Base-by-base conservation (phyloP, 2,888 invertebrate genomes). In the Timandra comae region DNA sequence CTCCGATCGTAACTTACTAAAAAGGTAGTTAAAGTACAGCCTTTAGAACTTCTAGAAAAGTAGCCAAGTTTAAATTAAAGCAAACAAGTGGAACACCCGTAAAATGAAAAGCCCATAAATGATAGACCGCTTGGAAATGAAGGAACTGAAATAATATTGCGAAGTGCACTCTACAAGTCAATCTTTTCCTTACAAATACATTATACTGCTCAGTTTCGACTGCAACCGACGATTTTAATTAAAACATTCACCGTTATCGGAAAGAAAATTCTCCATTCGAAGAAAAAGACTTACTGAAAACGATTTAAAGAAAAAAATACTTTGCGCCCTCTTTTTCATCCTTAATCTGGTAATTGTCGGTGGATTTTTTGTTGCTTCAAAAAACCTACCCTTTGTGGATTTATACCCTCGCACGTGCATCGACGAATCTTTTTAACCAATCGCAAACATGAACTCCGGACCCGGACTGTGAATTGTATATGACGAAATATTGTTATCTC, bases 311-410 rank as follows among this genome's bases (percentile, higher is more conserved):
- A 51, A 69, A 70, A 69, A 23, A 69, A 64, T 62, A 48, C 40
- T 46, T 53, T 52, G 54, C 64, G 61, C 67, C 66, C 62, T 58
- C 57, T 63, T 58, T 64, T 74, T 72, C 70, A 70, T 66, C 68
- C 69, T 62, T 82, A 79, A 84, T 82, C 77, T 68, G 63, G 72
- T 76, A 77, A 81, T 81, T 78, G 80, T 80, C 63, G 61, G 64
- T 62, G 49, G 57, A 63, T 64, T 76, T 80, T 77, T 79, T 69
- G 46, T 46, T 55, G 55, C 56, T 58, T 60, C 57, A 65, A 71
- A 76, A 80, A 64, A 49, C 38, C 45, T 63, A 68, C 71, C 77
- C 77, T 74, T 77, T 73, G 70, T 77, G 52, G 63, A 67, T 62
- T 68, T 59, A 49, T 72, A 69, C 73, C 76, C 80, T 71, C 73